Evolutionary conservation across 2,797 vertebrate species (phyloP).

Genomic region (Aulostomus chinensis): DNA sequence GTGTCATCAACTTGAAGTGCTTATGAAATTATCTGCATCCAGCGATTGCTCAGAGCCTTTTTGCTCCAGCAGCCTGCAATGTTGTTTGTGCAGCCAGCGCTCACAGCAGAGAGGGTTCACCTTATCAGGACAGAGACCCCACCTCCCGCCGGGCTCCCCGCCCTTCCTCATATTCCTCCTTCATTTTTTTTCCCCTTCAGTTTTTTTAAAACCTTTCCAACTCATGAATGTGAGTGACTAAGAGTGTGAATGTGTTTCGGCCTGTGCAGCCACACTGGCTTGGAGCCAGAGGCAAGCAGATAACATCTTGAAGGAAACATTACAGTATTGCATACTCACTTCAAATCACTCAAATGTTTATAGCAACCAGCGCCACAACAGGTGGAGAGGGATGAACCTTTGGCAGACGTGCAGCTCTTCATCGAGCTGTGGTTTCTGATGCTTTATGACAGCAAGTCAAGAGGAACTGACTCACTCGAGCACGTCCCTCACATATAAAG

Average conservation of each 20-base stretch:
- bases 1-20: constrained; percentile 83
- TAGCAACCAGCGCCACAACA: constrained; percentile 98
- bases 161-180: not conserved
- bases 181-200: not conserved
- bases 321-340: constrained; percentile 89
- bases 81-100: constrained; percentile 62
- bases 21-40: constrained; percentile 77
- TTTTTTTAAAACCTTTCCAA: constrained; percentile 6
- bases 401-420: constrained; percentile 67
- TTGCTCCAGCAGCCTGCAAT: constrained; percentile 72
- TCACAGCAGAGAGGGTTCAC: constrained; percentile 63
- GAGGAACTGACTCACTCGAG: constrained; percentile 74
- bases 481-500: constrained; percentile 53
- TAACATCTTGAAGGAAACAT: constrained; percentile 95
- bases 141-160: constrained; percentile 18
- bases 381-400: constrained; percentile 71
- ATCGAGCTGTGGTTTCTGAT: constrained; percentile 71
- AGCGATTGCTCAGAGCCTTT: constrained; percentile 67
- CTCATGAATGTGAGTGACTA: constrained; percentile 2
- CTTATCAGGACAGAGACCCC: constrained; percentile 64
- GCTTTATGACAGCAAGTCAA: constrained; percentile 75
- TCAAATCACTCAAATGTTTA: constrained; percentile 90
- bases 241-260: constrained; percentile 47
- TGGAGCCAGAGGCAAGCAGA: constrained; percentile 81
- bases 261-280: constrained; percentile 66